These are phyloP conservation scores for Corvus moneduloides DNA, from an alignment of 2,113 vertebrate species.

Conservation along the genomic window DNA sequence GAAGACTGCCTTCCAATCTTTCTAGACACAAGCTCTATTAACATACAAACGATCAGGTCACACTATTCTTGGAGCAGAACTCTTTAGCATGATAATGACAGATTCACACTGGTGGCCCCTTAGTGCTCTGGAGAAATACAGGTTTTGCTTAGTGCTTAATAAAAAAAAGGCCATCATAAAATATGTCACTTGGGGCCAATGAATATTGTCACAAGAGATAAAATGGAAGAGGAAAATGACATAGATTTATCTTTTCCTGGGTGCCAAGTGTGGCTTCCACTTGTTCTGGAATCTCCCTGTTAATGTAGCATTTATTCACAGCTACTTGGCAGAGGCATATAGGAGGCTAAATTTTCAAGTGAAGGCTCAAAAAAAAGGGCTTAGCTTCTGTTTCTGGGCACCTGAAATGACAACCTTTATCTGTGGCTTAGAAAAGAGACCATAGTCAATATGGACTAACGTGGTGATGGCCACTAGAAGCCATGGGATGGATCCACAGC, in stretches of 20 bases:
- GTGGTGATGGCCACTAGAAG: rapidly evolving
- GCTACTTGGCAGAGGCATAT: not conserved
- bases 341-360: not conserved
- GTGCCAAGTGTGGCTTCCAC: not conserved
- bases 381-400: not conserved
- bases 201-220: not conserved
- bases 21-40: slow-evolving; percentile 23
- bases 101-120: slow-evolving; percentile 54
- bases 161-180: slow-evolving; percentile 47
- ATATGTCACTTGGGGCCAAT: not conserved
- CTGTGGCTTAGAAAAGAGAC: not conserved
- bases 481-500: rapidly evolving
- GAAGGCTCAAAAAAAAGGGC: not conserved
- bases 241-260: slow-evolving; percentile 13
- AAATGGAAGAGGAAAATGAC: slow-evolving; percentile 1
- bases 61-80: slow-evolving; percentile 63
- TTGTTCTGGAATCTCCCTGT: not conserved
- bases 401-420: not conserved
- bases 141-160: slow-evolving; percentile 46
- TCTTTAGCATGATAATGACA: slow-evolving; percentile 70
- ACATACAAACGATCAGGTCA: slow-evolving; percentile 58
- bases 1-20: not conserved
- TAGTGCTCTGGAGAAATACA: slow-evolving; percentile 62
- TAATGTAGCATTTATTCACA: rapidly evolving
- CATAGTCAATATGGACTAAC: not conserved